These are phyloP conservation scores for Ranitomeya imitator DNA, from an alignment of 2,113 vertebrate genomes.

Conservation along the genomic window DNA sequence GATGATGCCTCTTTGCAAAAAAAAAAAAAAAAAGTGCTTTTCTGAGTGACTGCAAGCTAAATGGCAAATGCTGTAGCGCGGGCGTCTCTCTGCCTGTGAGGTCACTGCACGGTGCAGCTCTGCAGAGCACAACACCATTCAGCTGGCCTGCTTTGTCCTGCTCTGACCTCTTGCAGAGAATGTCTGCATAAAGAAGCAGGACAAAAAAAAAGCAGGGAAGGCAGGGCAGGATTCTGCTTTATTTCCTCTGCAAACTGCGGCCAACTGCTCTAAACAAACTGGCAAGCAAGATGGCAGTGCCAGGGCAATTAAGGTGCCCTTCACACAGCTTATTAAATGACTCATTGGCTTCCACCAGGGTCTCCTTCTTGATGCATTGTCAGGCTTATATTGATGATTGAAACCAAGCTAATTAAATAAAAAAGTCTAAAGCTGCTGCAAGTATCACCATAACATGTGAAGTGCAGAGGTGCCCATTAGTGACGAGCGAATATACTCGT, in stretches of 20 bases:
- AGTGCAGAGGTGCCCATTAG: neutral
- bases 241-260: neutral
- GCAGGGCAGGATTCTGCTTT: neutral
- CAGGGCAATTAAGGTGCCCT: neutral
- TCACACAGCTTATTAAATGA: neutral
- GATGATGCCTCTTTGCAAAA: neutral
- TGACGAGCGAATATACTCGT: too few relatives aligned
- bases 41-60: neutral
- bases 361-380: neutral
- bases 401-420: too few relatives aligned
- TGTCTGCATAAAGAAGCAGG: constrained; percentile 43
- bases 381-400: neutral
- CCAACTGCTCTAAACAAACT: neutral
- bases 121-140: constrained; percentile 38
- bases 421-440: neutral
- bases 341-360: neutral
- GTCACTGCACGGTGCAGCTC: constrained; percentile 25
- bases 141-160: constrained; percentile 49
- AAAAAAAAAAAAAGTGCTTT: neutral
- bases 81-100: constrained; percentile 11
- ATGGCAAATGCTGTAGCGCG: neutral
- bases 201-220: constrained; percentile 4
- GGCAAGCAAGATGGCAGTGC: neutral
- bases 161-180: constrained; percentile 47
- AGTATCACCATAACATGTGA: neutral